phyloP scores from a whole-genome alignment of 2,797 vertebrate species.

The Semotilus atromaculatus region DNA sequence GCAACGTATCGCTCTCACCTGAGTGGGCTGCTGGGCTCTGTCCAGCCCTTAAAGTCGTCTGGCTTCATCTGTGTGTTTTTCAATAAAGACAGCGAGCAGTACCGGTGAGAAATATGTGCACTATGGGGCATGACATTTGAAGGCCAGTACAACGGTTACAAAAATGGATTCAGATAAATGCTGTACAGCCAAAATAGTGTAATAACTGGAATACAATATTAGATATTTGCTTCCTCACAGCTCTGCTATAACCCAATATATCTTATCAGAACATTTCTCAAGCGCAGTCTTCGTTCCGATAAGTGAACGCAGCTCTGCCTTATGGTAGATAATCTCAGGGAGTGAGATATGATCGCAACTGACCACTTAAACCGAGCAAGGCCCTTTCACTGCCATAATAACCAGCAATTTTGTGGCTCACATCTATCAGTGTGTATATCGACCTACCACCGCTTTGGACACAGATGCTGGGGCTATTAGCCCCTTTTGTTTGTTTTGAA shows the following conservation, averaged over 20 bases:
- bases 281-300: constrained; percentile 56
- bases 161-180: constrained; percentile 39
- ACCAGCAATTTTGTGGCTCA: constrained; percentile 70
- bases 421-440: constrained; percentile 79
- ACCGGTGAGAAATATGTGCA: constrained; percentile 3
- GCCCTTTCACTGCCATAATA: constrained; percentile 75
- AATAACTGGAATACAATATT: constrained; percentile 51
- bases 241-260: constrained; percentile 53
- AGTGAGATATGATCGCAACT: constrained; percentile 76
- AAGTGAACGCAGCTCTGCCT: constrained; percentile 62
- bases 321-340: constrained; percentile 62
- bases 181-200: constrained; percentile 52
- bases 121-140: constrained; percentile 25
- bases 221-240: constrained; percentile 39
- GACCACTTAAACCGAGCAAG: constrained; percentile 70
- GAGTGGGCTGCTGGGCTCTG: constrained; percentile 27
- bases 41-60: background rate
- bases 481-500: constrained; percentile 87
- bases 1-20: constrained; percentile 2
- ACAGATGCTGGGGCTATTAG: constrained; percentile 86
- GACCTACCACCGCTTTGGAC: constrained; percentile 80
- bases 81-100: background rate
- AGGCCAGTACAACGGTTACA: constrained; percentile 3
- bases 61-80: background rate
- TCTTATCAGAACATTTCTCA: constrained; percentile 60